Percentiles rank a stretch among this genome's conserved stretches.
phyloP scores from a whole-genome alignment of 30 jellyfish, hydroid and myxozoan species.

The Aurelia aurita complex sp. Pacific region DNA sequence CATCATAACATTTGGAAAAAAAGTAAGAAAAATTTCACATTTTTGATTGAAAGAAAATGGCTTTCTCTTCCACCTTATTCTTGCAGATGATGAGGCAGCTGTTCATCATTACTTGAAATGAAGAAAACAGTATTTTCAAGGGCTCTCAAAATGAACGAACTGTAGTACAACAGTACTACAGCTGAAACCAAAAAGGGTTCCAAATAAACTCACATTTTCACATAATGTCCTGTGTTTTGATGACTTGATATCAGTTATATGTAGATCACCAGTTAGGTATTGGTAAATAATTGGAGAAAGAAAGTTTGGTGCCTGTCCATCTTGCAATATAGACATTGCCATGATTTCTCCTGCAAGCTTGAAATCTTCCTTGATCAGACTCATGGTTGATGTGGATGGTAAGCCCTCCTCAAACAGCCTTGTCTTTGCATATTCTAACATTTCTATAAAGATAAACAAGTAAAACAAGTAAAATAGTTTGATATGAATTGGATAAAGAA shows the following conservation, averaged over 20 bases:
- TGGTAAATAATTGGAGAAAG: constrained; percentile 10
- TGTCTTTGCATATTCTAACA: constrained; percentile 6
- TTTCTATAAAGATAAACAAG: no score
- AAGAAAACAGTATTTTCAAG: no score
- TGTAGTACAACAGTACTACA: no score
- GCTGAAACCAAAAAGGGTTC: neutral
- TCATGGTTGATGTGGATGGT: constrained; percentile 23
- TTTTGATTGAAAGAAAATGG: no score
- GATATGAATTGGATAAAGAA: neutral
- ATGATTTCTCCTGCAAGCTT: constrained; percentile 34
- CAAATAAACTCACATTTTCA: constrained; percentile 4
- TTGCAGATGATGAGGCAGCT: no score
- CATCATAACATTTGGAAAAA: no score
- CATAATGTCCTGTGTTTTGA: constrained; percentile 7
- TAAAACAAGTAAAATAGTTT: neutral
- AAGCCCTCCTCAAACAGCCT: constrained; percentile 19
- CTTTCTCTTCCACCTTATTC: no score
- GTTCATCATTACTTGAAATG: no score
- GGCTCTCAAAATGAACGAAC: no score
- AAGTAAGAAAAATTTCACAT: no score
- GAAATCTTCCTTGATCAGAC: constrained; percentile 23
- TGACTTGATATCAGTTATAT: constrained; percentile 4
- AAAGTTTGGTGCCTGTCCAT: constrained; percentile 35
- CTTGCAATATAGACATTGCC: constrained; percentile 43
- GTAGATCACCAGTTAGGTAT: constrained; percentile 13